Percentiles rank a stretch among this genome's conserved stretches.
Conservation (phyloP, 92 coral and sea anemone species). For the Anthopleura xanthogrammica region DNA sequence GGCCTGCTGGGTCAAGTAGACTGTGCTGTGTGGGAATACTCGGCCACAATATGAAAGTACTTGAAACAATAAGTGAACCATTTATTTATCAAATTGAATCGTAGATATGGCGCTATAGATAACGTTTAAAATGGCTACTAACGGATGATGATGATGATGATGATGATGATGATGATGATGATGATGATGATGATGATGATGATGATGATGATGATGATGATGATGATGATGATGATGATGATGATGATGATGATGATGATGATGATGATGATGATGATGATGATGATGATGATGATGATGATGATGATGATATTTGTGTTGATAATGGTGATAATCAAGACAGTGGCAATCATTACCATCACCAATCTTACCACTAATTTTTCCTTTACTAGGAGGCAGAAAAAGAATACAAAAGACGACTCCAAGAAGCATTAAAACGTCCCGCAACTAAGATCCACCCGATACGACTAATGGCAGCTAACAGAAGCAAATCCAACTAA, state of each 20-base stretch:
- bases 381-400: conserved; percentile 79
- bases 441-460: conserved; percentile 89
- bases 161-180: not conserved
- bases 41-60: no score
- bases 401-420: conserved; percentile 85
- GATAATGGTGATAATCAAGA: not conserved
- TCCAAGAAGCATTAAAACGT: conserved; percentile 73
- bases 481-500: conserved; percentile 55
- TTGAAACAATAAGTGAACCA: no score
- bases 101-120: no score
- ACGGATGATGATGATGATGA: not conserved
- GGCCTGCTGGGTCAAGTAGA: no score
- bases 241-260: not conserved
- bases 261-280: not conserved
- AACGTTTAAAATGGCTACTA: no score
- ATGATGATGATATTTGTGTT: not conserved
- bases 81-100: no score
- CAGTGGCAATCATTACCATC: no score
- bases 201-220: not conserved
- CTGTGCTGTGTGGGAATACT: no score
- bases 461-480: conserved; percentile 60
- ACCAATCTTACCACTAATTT: not conserved
- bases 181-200: not conserved
- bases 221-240: not conserved
- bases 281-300: not conserved